Evolutionary conservation across 2,113 vertebrate genomes (phyloP), one percentile per base, ranked within the genome.

Genomic region (Pelmatolapia mariae): DNA sequence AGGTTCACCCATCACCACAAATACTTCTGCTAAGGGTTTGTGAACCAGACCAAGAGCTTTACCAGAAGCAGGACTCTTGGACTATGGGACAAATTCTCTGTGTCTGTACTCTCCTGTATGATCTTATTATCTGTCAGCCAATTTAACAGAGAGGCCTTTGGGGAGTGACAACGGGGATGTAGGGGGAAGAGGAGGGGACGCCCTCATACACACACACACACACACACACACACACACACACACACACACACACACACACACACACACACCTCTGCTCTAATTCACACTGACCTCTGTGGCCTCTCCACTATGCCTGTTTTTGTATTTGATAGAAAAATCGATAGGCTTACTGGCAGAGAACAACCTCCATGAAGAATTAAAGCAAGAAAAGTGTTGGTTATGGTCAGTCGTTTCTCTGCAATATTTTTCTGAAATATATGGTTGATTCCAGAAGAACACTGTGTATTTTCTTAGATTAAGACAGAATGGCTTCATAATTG

Each of bases 121-220:
- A 96, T 95, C 95, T 95, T 93, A 94, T 95, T 95, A 95, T 95
- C 92, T 92, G 92, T 94, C 95, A 95, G 94, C 94, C 95, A 95
- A 95, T 95, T 96, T 95, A 95, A 93, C 95, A 93, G 94, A 96
- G 91, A 96, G 94, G 92, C 94, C 95, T 95, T 94, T 92, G 88
- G 93, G 93, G 93, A 94, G 95, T 94, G 93, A 95, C 95, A 94
- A 94, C 91, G 92, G 90, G 89, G 90, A 91, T 94, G 92, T 86
- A 82, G 90, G 53, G 43, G 85, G 61, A 88, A 88, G 83, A 87
- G 85, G 90, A 59, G 80, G 89, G 87, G 84, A 85, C 8, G 12
- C 71, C 82, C 80, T 80, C 81, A 79, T 43, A 89, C 61, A 71
- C 83, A 47, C 78, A 81, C 26, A 79, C 73, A 89, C 36, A 56